phyloP scores from a whole-genome alignment of 1,140 invertebrate species.

The Philopotamus ludificatus region DNA sequence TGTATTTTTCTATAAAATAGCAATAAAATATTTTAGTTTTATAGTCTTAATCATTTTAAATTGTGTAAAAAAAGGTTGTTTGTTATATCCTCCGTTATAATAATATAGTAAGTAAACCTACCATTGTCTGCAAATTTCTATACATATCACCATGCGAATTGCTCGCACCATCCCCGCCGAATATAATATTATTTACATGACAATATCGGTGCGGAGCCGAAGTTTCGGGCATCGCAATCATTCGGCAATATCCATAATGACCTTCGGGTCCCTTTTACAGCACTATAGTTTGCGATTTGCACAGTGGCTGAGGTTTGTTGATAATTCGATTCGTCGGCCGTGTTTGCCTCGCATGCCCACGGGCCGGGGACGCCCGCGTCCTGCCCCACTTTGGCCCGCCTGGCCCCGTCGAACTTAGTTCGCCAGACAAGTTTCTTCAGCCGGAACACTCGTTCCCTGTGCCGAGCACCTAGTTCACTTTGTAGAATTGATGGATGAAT shows the following conservation, averaged over 20 bases:
- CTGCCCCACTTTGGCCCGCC: neutral
- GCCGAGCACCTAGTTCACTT: neutral
- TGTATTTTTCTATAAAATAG: too few relatives aligned
- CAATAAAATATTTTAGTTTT: too few relatives aligned
- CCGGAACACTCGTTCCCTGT: conserved; percentile 5
- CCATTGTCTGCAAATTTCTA: too few relatives aligned
- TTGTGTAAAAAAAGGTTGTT: too few relatives aligned
- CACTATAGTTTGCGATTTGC: conserved; percentile 11
- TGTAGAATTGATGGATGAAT: conserved; percentile 18
- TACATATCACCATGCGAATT: too few relatives aligned
- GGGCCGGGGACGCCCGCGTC: neutral
- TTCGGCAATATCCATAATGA: conserved; percentile 3
- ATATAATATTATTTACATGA: too few relatives aligned
- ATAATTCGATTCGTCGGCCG: conserved; percentile 34
- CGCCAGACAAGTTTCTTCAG: conserved; percentile 28
- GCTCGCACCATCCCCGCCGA: too few relatives aligned
- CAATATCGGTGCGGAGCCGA: too few relatives aligned
- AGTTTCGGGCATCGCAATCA: neutral
- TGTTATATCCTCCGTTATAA: too few relatives aligned
- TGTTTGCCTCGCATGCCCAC: conserved; percentile 26
- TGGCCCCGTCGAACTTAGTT: conserved; percentile 13
- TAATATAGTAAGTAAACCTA: too few relatives aligned
- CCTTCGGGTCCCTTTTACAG: neutral
- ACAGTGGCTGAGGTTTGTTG: conserved; percentile 19
- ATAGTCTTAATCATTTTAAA: too few relatives aligned